These are phyloP conservation scores for Dipodomys merriami DNA, from an alignment of 2,113 vertebrate species.

Conservation along the genomic window DNA sequence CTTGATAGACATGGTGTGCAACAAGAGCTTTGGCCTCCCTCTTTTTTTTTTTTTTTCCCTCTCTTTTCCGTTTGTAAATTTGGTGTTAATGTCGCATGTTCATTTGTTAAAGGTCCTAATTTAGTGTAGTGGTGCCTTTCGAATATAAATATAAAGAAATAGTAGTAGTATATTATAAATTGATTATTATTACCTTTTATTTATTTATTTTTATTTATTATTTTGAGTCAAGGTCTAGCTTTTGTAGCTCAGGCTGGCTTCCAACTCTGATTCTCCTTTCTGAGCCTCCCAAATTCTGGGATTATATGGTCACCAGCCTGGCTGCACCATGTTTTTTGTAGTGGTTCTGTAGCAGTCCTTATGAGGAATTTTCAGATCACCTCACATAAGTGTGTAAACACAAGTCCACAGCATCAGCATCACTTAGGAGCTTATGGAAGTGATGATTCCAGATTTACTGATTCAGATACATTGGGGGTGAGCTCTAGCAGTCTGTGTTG, in stretches of 20 bases:
- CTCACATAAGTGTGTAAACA: no score
- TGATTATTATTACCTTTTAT: no score
- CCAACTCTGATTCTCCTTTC: no score
- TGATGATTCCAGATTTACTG: not conserved
- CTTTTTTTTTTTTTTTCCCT: not conserved
- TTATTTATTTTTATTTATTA: no score
- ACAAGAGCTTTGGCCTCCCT: not conserved
- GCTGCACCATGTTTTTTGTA: no score
- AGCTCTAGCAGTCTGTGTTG: not conserved
- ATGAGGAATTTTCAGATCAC: no score
- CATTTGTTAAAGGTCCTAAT: not conserved
- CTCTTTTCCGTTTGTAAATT: not conserved
- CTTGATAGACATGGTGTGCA: not conserved
- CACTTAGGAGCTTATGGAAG: not conserved
- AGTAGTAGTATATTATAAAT: no score
- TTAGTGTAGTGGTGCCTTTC: not conserved
- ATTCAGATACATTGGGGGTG: not conserved
- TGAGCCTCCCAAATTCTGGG: no score
- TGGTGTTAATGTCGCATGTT: not conserved
- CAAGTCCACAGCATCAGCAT: not conserved
- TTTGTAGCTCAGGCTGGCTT: no score
- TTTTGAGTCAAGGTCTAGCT: no score
- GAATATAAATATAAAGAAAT: not conserved
- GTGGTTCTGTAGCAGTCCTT: no score
- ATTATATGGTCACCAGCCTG: no score